Conservation (phyloP, 2,113 vertebrate genomes). For the Anhinga anhinga region DNA sequence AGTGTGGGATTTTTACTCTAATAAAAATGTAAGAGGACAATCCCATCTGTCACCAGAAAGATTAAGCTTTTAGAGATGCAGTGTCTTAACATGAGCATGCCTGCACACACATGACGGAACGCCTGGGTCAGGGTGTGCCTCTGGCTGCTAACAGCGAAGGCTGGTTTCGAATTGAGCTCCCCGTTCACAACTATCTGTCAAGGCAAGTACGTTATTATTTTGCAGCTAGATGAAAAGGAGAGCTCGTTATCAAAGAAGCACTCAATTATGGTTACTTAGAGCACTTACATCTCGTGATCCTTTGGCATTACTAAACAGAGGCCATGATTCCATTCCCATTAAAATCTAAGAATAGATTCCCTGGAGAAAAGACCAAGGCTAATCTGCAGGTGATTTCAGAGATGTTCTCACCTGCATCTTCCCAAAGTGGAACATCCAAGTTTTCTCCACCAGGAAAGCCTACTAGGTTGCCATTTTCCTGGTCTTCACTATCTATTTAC, state of each 20-base stretch:
- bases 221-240: background rate
- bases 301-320: background rate
- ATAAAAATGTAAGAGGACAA: background rate
- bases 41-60: background rate
- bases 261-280: background rate
- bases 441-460: background rate
- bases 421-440: background rate
- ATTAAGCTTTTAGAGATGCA: background rate
- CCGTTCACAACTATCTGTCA: background rate
- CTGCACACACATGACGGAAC: background rate
- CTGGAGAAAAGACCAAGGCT: background rate
- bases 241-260: background rate
- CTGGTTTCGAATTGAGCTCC: background rate
- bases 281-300: background rate
- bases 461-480: background rate
- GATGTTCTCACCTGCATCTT: background rate
- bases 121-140: background rate
- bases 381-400: background rate
- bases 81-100: rapidly evolving
- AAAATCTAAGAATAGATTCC: background rate
- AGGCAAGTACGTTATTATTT: background rate
- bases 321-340: background rate
- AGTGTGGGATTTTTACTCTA: background rate
- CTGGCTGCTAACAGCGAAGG: background rate
- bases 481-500: background rate